Conservation (phyloP, 2,888 invertebrate species). For the Eilema depressum region DNA sequence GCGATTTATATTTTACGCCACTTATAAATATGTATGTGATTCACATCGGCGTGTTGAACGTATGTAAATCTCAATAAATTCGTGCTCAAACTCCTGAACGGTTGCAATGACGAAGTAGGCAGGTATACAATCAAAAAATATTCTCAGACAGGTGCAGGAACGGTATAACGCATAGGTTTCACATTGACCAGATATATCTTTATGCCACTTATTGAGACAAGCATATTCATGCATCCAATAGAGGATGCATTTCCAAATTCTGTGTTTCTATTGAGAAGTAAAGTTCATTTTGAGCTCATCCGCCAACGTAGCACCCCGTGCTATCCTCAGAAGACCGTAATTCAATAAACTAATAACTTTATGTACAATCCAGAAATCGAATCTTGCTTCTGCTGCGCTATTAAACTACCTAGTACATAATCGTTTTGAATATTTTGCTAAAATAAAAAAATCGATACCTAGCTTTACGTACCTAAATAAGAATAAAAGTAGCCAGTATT, state of each 20-base stretch:
- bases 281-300: too few species aligned
- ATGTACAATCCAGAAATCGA: neutral
- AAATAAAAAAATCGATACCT: too few species aligned
- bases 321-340: too few species aligned
- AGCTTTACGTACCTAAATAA: neutral
- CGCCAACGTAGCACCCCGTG: too few species aligned
- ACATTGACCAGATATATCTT: neutral
- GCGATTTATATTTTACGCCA: neutral
- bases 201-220: neutral
- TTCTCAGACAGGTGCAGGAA: too few species aligned
- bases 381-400: neutral
- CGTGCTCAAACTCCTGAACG: neutral
- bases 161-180: too few species aligned
- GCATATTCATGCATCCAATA: too few species aligned
- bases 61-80: constrained; percentile 1
- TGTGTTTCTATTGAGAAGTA: too few species aligned
- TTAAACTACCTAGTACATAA: neutral
- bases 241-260: too few species aligned
- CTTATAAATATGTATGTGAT: neutral
- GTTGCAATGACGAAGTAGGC: neutral
- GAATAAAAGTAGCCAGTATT: neutral
- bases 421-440: too few species aligned
- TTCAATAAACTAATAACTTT: too few species aligned
- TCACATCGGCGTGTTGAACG: neutral
- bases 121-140: neutral